Evolutionary conservation across 2,888 invertebrate genomes (phyloP).

Genomic region (Reticulitermes lucifugus): DNA sequence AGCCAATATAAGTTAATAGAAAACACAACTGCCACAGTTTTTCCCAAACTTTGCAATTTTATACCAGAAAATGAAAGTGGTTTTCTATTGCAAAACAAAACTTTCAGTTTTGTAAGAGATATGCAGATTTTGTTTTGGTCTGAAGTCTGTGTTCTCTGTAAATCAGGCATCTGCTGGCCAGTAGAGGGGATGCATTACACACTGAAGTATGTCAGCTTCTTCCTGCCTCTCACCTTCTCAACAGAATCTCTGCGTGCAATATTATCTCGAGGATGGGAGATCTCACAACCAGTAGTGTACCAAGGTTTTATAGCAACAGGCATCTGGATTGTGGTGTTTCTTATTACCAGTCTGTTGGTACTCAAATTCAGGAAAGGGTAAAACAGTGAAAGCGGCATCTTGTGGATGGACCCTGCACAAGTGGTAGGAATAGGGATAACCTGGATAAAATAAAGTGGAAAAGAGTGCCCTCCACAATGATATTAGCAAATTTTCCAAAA

Average conservation of each 20-base stretch:
- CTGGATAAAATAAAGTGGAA: too few relatives aligned
- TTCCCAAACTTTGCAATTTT: too few relatives aligned
- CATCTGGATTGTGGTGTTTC: conserved; percentile 83
- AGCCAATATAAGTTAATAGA: too few relatives aligned
- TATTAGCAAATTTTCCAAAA: too few relatives aligned
- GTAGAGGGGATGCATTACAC: conserved; percentile 89
- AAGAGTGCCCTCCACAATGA: too few relatives aligned
- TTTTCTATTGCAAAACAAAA: too few relatives aligned
- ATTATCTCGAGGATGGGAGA: conserved; percentile 85
- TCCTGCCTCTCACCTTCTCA: conserved; percentile 88
- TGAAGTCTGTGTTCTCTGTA: conserved; percentile 47
- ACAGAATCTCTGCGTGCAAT: conserved; percentile 90
- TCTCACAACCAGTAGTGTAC: conserved; percentile 79
- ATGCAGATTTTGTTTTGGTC: too few relatives aligned
- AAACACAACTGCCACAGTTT: too few relatives aligned
- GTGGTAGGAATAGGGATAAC: too few relatives aligned
- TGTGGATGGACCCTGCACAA: too few relatives aligned
- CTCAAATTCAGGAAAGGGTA: conserved; percentile 89
- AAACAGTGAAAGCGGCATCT: conserved; percentile 51
- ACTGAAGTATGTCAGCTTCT: conserved; percentile 76
- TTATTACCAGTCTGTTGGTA: conserved; percentile 78
- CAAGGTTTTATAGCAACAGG: conserved; percentile 83
- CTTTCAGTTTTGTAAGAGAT: too few relatives aligned
- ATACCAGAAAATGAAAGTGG: too few relatives aligned
- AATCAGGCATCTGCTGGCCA: conserved; percentile 87